Conservation (phyloP, 2,113 vertebrate genomes). For the Onychorhynchus coronatus region DNA sequence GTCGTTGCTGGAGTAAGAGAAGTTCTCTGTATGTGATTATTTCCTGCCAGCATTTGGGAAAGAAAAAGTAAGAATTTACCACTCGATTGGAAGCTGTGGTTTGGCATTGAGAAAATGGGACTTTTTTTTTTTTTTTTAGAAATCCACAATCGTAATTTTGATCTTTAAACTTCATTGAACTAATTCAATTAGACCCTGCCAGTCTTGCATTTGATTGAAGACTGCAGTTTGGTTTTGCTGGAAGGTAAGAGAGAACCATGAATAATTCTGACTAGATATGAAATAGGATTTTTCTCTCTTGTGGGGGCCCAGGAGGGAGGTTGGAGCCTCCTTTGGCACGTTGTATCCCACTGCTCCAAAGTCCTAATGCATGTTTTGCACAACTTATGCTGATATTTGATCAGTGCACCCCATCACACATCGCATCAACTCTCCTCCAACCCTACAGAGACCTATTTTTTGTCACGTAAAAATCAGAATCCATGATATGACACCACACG, state of each 20-base stretch:
- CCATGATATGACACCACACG: fast-evolving
- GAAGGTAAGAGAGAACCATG: background rate
- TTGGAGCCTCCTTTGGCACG: background rate
- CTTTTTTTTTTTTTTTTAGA: background rate
- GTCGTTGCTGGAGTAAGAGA: background rate
- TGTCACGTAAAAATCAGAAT: background rate
- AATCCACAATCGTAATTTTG: background rate
- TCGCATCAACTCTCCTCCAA: background rate
- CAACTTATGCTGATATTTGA: background rate
- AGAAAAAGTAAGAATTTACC: background rate
- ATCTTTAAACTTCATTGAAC: background rate
- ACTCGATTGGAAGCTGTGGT: background rate
- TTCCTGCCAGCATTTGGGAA: background rate
- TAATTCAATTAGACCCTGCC: background rate
- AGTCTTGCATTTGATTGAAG: background rate
- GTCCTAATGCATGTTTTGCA: background rate
- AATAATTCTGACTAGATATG: background rate
- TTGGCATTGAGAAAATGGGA: fast-evolving
- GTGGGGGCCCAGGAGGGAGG: background rate
- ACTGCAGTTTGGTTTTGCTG: background rate
- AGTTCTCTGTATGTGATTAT: background rate
- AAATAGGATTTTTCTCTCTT: background rate
- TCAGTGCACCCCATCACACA: background rate
- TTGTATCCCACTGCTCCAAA: background rate
- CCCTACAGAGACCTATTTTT: fast-evolving